phyloP scores from a whole-genome alignment of 2,113 vertebrate genomes.

The Scopus umbretta region DNA sequence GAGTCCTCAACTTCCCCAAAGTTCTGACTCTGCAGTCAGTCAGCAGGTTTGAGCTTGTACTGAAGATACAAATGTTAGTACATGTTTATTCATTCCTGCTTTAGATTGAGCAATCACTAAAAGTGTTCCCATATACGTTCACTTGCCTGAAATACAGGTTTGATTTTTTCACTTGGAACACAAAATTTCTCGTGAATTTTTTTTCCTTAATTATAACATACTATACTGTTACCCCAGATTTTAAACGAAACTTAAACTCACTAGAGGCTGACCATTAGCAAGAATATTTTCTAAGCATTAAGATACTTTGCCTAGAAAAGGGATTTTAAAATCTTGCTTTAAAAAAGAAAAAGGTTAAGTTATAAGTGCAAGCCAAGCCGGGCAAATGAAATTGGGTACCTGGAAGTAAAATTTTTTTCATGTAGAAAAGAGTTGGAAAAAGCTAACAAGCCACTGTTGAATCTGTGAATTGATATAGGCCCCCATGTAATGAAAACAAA shows the following conservation, averaged over 20 bases:
- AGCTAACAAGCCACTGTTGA: not conserved
- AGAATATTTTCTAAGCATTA: not conserved
- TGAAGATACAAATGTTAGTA: not conserved
- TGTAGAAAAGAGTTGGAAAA: not conserved
- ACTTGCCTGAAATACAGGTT: not conserved
- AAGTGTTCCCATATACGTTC: rapidly evolving
- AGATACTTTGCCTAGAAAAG: not conserved
- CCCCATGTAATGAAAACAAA: not conserved
- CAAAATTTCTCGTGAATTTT: not conserved
- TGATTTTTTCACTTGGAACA: not conserved
- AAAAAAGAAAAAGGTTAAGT: not conserved
- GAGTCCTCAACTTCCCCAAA: not conserved
- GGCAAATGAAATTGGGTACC: rapidly evolving
- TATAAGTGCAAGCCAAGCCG: not conserved
- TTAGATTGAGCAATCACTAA: not conserved
- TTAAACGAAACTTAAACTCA: not conserved
- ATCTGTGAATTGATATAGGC: not conserved
- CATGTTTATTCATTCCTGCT: not conserved
- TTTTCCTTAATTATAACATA: not conserved
- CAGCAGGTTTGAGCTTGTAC: not conserved
- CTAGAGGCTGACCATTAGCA: not conserved
- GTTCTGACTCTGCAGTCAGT: not conserved
- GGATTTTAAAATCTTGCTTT: not conserved
- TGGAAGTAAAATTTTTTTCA: not conserved
- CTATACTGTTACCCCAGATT: not conserved